Base-by-base conservation (phyloP, 2,113 vertebrate genomes). In the Salvator merianae region DNA sequence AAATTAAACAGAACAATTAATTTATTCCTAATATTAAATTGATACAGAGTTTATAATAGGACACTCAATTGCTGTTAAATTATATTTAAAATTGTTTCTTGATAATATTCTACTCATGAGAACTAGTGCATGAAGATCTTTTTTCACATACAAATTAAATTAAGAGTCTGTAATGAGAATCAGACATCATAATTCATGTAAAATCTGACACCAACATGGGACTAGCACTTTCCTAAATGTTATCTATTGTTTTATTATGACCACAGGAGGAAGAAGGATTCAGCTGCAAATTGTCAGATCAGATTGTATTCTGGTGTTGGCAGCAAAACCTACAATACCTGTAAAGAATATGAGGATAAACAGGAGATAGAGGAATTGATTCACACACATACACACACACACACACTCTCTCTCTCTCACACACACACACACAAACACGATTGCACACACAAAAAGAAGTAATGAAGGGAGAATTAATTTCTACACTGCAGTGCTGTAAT, bases 21-120 rank as follows among this genome's bases (percentile, higher is more conserved):
- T 90, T 91, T 92, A 75, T 90, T 91, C 92, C 93, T 91, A 93
- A 89, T 75, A 81, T 34, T 81, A 93, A 93, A 90, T 91, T 92
- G 90, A 28, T 81, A 85, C 73, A 90, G 0, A 74, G 85, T 53
- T 89, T 89, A 90, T 90, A 93, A 90, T 76, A 47, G 79, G 16
- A 0, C 55, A 73, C 32, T 88, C 53, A 5, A 88, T 68, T 84
- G n/a, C 68, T 75, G 63, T 88, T 84, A 93, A 86, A 79, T 79
- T 81, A 88, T 87, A 59, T 59, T 59, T 59, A 81, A 79, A 69
- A 13, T 87, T 72, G 81, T 47, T 85, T 89, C 88, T 63, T 87
- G 87, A 88, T 81, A 87, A 92, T 79, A 85, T 79, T 79, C 89
- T 73, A 83, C 90, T 88, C 70, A 69, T 86, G 86, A 91, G 88